These are phyloP conservation scores for Umimayanthus chanpuru DNA, from an alignment of 92 coral and sea anemone species.

Conservation along the genomic window DNA sequence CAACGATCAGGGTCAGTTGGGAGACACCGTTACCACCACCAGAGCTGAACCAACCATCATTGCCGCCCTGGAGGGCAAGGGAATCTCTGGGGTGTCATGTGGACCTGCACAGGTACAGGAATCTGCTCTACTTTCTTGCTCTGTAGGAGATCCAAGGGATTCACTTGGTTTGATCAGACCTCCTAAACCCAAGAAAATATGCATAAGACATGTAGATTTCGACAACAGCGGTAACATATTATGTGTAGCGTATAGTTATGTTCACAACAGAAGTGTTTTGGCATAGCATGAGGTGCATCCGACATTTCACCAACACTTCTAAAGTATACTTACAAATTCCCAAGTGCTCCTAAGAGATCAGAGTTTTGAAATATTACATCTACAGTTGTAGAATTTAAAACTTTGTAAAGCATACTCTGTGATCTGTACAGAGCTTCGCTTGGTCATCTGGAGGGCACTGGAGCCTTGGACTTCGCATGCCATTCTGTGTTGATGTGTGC, in stretches of 20 bases:
- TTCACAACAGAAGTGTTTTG: no score
- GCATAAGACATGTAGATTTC: no score
- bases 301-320: no score
- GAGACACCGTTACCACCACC: constrained; percentile 72
- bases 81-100: constrained; percentile 84
- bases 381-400: not conserved
- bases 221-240: no score
- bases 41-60: constrained; percentile 80
- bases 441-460: constrained; percentile 92
- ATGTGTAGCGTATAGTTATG: no score
- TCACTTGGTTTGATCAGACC: no score
- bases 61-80: constrained; percentile 66
- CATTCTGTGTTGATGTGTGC: constrained; percentile 92
- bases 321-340: no score
- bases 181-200: no score
- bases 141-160: not conserved
- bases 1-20: constrained; percentile 97
- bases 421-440: constrained; percentile 78
- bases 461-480: constrained; percentile 88
- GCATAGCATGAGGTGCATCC: no score
- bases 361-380: no score
- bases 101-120: constrained; percentile 96
- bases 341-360: no score
- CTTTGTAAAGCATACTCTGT: not conserved
- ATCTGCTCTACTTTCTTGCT: not conserved